Conservation (phyloP, 2,113 vertebrate species). For the Thymallus thymallus region DNA sequence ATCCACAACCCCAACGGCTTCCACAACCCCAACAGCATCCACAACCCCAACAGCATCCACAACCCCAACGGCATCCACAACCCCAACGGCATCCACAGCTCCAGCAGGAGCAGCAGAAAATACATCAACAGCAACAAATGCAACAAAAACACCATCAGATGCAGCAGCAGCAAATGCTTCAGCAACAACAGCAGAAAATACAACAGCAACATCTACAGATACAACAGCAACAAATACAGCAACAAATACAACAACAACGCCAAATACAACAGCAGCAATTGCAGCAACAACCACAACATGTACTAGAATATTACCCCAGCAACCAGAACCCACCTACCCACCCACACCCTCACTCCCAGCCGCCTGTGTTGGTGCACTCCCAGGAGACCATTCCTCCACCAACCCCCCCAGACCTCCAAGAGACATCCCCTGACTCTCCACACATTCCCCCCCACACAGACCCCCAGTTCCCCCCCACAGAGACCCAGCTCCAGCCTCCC, state of each 20-base stretch:
- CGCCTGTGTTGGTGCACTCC: constrained; percentile 76
- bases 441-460: constrained; percentile 60
- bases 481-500: constrained; percentile 51
- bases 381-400: constrained; percentile 78
- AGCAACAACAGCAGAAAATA: constrained; percentile 72
- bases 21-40: constrained; percentile 31
- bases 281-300: constrained; percentile 70
- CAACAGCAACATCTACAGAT: constrained; percentile 62
- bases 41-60: too few relatives aligned
- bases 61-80: constrained; percentile 47
- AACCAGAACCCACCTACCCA: constrained; percentile 54
- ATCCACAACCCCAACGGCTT: constrained; percentile 68
- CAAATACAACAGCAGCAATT: constrained; percentile 66
- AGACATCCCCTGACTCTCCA: constrained; percentile 56
- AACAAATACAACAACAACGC: constrained; percentile 57
- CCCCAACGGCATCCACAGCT: constrained; percentile 78
- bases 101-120: constrained; percentile 58
- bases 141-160: constrained; percentile 66
- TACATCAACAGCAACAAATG: constrained; percentile 65
- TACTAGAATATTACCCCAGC: constrained; percentile 62
- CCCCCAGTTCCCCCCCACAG: constrained; percentile 71
- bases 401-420: constrained; percentile 71
- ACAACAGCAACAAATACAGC: constrained; percentile 47
- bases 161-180: constrained; percentile 59
- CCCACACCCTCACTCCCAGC: constrained; percentile 60